phyloP scores from a whole-genome alignment of 2,113 vertebrate species.

The Mesocricetus auratus region DNA sequence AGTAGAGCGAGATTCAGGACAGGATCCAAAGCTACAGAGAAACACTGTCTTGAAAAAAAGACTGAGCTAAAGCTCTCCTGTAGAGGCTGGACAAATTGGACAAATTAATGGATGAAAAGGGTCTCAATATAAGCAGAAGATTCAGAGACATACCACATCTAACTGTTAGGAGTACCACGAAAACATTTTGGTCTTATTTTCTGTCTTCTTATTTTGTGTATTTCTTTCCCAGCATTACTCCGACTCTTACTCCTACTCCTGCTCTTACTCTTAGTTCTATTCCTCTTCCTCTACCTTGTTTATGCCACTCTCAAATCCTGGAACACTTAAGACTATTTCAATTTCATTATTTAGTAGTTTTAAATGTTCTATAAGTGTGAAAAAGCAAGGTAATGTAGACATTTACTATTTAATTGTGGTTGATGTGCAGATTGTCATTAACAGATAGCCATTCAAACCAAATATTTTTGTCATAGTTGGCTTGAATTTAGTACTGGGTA shows the following conservation, averaged over 20 bases:
- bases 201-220: not conserved
- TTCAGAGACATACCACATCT: not conserved
- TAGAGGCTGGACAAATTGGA: not conserved
- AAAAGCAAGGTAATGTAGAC: not conserved
- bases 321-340: not conserved
- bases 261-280: not conserved
- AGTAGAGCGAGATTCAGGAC: too few relatives aligned
- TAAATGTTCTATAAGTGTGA: not conserved
- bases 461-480: not conserved
- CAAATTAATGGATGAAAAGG: not conserved
- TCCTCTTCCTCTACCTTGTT: not conserved
- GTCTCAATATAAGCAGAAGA: not conserved
- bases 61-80: not conserved
- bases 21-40: too few relatives aligned
- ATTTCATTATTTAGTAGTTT: conserved; percentile 24
- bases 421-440: not conserved
- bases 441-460: not conserved
- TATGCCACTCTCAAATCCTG: not conserved
- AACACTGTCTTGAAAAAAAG: not conserved
- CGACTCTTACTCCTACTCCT: not conserved
- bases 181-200: not conserved
- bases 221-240: not conserved
- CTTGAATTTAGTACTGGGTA: not conserved
- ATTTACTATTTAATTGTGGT: not conserved
- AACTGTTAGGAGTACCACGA: not conserved